Conservation (phyloP, 2,113 vertebrate genomes). For the Sander vitreus region DNA sequence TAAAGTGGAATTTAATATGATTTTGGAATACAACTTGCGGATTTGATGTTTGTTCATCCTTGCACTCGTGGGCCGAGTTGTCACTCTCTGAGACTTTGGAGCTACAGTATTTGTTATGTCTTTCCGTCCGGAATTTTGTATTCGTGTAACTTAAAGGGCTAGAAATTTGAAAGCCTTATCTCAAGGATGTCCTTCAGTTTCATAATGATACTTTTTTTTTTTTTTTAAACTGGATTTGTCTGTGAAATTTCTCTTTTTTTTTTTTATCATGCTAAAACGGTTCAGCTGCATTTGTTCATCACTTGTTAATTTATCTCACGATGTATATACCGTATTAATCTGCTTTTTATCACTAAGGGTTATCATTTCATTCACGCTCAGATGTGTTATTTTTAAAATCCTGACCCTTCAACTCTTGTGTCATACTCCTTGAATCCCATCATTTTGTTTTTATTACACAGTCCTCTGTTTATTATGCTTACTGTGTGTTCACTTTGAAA, state of each 20-base stretch:
- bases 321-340: conserved; percentile 24
- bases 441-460: neutral
- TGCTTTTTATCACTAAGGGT: neutral
- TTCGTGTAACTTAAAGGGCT: conserved; percentile 65
- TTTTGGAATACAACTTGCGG: neutral
- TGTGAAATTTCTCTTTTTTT: conserved; percentile 53
- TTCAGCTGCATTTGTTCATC: conserved; percentile 1
- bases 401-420: conserved; percentile 16
- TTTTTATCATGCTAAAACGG: conserved; percentile 34
- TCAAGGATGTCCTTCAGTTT: conserved; percentile 60
- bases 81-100: conserved; percentile 30
- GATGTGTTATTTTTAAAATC: conserved; percentile 12
- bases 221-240: conserved; percentile 17
- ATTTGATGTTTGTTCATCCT: conserved; percentile 21
- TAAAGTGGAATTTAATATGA: neutral
- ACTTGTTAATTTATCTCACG: conserved; percentile 56
- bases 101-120: conserved; percentile 57
- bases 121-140: conserved; percentile 58
- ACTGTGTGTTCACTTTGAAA: conserved; percentile 32
- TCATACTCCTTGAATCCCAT: neutral
- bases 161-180: conserved; percentile 60
- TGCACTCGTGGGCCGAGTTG: conserved; percentile 51
- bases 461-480: neutral
- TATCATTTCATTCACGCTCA: conserved; percentile 5
- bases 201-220: conserved; percentile 24